Evolutionary conservation across 1,140 invertebrate genomes (phyloP), one percentile per base, ranked within the genome.

Genomic region (Apis cerana): DNA sequence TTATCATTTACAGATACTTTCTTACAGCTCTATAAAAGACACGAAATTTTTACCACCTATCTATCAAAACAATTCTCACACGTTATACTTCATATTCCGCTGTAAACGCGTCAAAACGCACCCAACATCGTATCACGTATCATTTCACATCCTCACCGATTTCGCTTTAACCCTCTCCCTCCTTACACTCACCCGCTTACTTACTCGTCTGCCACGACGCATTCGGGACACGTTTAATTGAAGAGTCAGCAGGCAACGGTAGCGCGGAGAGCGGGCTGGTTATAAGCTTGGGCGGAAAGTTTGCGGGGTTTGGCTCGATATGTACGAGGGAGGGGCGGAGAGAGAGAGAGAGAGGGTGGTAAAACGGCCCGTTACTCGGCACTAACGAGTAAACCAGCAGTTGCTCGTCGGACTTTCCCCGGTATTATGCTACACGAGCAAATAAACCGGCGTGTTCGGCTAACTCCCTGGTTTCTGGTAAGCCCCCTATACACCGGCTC

Each of bases 401-500:
- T 84, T 87, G 83, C 86, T 85, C 86, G 87, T 89, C 86, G 86
- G 87, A 89, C 87, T 91, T 91, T 80, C 85, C 86, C 86, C 84
- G 89, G 88, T 91, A 91, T 90, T 91, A 91, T 91, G 90, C 90
- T 89, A 84, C 88, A 84, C 88, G 89, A 88, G 88, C 88, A 90
- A 89, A 90, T 90, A 91, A 91, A 86, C 90, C 87, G 88, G 82
- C 89, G 83, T 89, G 88, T 91, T 90, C 84, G 89, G 87, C 76
- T 83, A 90, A 90, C 87, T 89, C 89, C 87, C 86, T 85, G 86
- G 90, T 89, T 88, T 85, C 89, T 84, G 89, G 89, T 84, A 90
- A 91, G 89, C 89, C 89, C 87, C 83, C 33, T 87, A 87, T 87
- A 88, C 87, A 88, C 87, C 84, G 87, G 83, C 87, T 81, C 75